Base-by-base conservation (phyloP, 2,113 vertebrate genomes). In the Odocoileus virginianus region DNA sequence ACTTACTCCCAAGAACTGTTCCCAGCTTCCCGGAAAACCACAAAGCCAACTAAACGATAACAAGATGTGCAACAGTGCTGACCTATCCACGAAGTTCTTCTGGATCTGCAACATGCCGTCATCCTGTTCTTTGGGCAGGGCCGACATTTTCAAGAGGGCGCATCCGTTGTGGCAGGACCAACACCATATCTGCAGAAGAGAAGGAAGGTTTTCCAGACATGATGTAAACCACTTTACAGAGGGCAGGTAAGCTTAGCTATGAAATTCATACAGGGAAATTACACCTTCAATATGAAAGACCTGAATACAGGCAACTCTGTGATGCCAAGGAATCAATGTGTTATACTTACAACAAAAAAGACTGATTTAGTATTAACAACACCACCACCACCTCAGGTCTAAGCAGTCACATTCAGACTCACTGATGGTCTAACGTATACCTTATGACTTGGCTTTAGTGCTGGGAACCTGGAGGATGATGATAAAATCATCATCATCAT, bases 121-220 rank as follows among this genome's bases (percentile, higher is more conserved):
- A 96, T 99, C 99, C 92, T 99, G 99, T 93, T 99, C 98, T 98
- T 99, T 98, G 92, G 99, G 99, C 79, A 99, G 98, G 45, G 99
- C 94, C 54, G 99, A 98, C 97, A 99, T 99, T 98, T 99, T 99
- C 97, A 99, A 99, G 96, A 99, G 98, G 87, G 99, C 99, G 98
- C 99, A 99, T 94, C 99, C 99, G 0, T 98, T 99, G 96, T 99
- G 99, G 97, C 99, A 99, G 97, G 99, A 99, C 99, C 99, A 99
- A 97, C 99, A 99, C 99, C 99, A 99, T 91, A 99, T 98, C 99
- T 99, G 98, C 89, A 98, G 95, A 85, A 94, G n/a, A 97, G 50
- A 98, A 19, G 27, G 96, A 67, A 95, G 19, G 36, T 95, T 98
- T 94, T 95, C 5, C 28, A 97, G 60, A 23, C 2, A 12, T 28